Conservation (phyloP, 1,140 invertebrate species). For the Leptinotarsa defecta region DNA sequence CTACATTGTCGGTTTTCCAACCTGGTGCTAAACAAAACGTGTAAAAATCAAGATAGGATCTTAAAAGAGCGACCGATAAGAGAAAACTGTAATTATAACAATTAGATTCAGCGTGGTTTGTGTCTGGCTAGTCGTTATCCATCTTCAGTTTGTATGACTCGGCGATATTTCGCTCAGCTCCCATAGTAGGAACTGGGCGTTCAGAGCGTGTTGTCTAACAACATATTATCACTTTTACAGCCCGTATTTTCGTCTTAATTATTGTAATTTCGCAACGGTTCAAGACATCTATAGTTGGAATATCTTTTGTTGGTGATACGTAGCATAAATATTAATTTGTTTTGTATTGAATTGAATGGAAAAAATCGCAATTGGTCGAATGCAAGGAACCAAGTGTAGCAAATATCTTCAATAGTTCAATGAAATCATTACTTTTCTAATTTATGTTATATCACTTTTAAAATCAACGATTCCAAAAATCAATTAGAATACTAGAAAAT, state of each 20-base stretch:
- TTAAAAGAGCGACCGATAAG: not conserved
- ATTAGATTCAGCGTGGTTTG: conserved; percentile 6
- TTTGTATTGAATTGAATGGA: no score
- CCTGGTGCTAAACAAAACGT: conserved; percentile 4
- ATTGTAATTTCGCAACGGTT: not conserved
- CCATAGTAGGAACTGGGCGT: conserved; percentile 4
- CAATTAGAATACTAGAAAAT: no score
- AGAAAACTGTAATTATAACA: conserved; percentile 6
- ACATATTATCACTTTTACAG: conserved; percentile 1
- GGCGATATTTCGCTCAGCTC: conserved; percentile 3
- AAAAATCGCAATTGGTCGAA: no score
- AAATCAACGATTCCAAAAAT: no score
- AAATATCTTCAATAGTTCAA: no score
- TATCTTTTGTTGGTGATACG: no score
- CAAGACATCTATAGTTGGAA: not conserved
- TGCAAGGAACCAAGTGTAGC: no score
- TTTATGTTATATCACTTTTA: no score
- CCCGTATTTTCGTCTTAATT: conserved; percentile 2
- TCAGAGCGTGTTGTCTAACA: conserved; percentile 5
- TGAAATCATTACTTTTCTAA: no score
- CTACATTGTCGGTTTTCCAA: no score
- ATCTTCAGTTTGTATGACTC: conserved; percentile 6
- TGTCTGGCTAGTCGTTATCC: conserved; percentile 2
- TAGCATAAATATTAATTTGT: no score
- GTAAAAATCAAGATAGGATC: conserved; percentile 2